Evolutionary conservation across 2,888 invertebrate species (phyloP), one percentile per base, ranked within the genome.

Genomic region (Spicauda simplicius): DNA sequence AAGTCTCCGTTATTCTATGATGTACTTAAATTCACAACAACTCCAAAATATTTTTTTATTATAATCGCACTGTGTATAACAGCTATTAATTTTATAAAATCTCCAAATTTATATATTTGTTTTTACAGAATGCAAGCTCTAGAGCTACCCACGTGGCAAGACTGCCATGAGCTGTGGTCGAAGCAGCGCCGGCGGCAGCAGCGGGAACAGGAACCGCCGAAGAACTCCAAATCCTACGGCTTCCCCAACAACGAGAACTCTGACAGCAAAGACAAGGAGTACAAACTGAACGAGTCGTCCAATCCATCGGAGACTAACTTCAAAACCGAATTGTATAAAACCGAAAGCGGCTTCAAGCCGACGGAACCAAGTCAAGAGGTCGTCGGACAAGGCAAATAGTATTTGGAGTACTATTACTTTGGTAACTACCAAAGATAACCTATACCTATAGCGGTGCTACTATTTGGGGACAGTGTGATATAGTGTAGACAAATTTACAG

Each of bases 101-200:
- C n/a, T n/a, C n/a, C n/a, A n/a, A 41, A 14, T 41, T 41, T 41
- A 14, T 41, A 41, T 41, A 41, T 41, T 48, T 7, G 37, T 60
- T 16, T 0, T 61, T 20, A 80, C 85, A 97, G 97, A 88, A 97
- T 97, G 96, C 94, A 96, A 60, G 96, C 96, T 0, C 97, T 97
- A 0, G 96, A 96, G 85, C 91, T 99, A 73, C 99, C 99, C 0
- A 97, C 97, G 37, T 98, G 98, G 96, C 99, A 99, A 90, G 99
- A 99, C 91, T 99, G 99, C 86, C 99, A 99, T 93, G 99, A 99
- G 90, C 94, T 99, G 82, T 99, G 99, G 99, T 98, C 98, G 79
- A 99, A 99, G 90, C 97, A 97, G 85, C 95, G 98, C n/a, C 96
- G 98, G 76, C 94, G 96, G 37, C 97, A 97, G 84, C 94, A 97